phyloP scores from a whole-genome alignment of 2,888 invertebrate species.

The Mamestra brassicae region DNA sequence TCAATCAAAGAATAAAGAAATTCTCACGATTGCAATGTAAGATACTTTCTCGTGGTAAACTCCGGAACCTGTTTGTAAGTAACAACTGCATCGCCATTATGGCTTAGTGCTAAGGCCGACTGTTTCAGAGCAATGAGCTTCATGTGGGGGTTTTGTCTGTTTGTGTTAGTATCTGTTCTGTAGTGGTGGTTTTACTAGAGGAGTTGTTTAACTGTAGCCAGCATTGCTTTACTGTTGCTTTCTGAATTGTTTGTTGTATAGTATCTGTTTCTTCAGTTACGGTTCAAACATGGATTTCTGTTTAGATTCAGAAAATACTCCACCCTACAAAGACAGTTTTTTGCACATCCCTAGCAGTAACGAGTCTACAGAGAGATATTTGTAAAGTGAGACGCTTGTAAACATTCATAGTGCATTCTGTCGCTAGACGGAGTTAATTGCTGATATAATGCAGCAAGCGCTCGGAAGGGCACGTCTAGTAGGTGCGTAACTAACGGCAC shows the following conservation, averaged over 20 bases:
- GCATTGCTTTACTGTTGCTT: conserved; percentile 6
- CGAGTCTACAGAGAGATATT: conserved; percentile 10
- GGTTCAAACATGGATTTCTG: neutral
- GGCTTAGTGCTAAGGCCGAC: conserved; percentile 39
- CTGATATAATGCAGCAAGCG: conserved; percentile 51
- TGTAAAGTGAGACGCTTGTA: conserved; percentile 42
- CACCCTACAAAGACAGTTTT: conserved; percentile 2
- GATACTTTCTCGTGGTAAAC: conserved; percentile 66
- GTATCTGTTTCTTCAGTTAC: conserved; percentile 9
- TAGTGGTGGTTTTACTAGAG: conserved; percentile 20
- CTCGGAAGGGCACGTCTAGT: conserved; percentile 54
- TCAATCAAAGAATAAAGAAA: conserved; percentile 52
- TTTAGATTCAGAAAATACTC: neutral
- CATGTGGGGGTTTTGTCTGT: conserved; percentile 23
- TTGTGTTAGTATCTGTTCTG: conserved; percentile 17
- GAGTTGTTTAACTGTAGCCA: conserved; percentile 1
- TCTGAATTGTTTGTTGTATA: conserved; percentile 1
- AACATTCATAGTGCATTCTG: conserved; percentile 47
- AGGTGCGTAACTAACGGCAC: conserved; percentile 53
- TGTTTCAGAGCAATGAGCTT: conserved; percentile 50
- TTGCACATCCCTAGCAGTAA: conserved; percentile 16
- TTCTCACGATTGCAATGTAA: conserved; percentile 48
- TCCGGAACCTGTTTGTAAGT: conserved; percentile 63
- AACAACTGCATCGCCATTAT: conserved; percentile 54
- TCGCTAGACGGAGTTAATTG: conserved; percentile 56